phyloP scores from a whole-genome alignment of 1,140 invertebrate species.

The Dreissena rostriformis region DNA sequence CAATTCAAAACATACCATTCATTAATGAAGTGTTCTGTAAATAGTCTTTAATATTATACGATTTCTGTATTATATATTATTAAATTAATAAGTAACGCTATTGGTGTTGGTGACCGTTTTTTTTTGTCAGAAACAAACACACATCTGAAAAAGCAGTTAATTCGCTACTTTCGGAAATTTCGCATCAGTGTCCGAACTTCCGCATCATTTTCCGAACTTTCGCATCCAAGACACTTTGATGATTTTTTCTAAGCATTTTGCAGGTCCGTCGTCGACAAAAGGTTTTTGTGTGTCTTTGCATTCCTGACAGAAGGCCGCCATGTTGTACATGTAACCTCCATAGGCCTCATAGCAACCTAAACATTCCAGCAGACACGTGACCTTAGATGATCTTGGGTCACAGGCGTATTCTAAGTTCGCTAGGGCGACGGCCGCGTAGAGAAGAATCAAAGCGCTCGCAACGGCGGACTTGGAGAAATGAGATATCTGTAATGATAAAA shows the following conservation, averaged over 20 bases:
- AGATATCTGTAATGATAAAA: not conserved
- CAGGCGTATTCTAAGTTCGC: slow-evolving; percentile 54
- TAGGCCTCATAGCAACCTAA: slow-evolving; percentile 63
- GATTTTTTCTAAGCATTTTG: slow-evolving; percentile 58
- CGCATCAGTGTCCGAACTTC: too few species aligned
- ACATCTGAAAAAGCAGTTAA: too few species aligned
- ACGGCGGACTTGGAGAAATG: not conserved
- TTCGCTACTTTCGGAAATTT: too few species aligned
- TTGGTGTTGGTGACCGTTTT: too few species aligned
- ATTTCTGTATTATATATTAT: too few species aligned
- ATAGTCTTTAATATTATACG: too few species aligned
- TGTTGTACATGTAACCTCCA: slow-evolving; percentile 65
- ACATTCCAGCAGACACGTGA: slow-evolving; percentile 63
- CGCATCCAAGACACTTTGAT: slow-evolving; percentile 59
- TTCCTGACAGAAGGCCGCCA: slow-evolving; percentile 61
- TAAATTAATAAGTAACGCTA: too few species aligned
- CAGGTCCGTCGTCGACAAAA: slow-evolving; percentile 62
- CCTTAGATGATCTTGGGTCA: slow-evolving; percentile 55
- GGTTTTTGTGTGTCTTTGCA: slow-evolving; percentile 46
- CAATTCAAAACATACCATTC: too few species aligned
- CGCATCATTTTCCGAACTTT: slow-evolving; percentile 51
- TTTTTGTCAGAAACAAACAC: too few species aligned
- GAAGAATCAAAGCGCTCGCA: not conserved
- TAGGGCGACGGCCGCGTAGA: not conserved
- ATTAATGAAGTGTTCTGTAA: too few species aligned